Conservation (phyloP, 2,888 invertebrate species). For the Hypomecis punctinalis region DNA sequence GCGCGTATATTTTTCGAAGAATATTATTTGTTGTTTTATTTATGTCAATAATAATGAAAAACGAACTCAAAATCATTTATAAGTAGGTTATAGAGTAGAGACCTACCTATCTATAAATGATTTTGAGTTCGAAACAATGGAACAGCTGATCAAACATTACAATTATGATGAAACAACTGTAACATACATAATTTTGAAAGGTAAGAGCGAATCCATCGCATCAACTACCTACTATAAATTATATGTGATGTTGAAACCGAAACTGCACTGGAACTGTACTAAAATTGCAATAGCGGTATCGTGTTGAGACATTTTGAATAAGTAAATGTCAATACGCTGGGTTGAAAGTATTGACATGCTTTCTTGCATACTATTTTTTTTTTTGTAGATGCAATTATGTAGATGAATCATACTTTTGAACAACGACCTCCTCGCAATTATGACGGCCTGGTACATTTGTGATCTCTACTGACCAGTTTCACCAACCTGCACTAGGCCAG, state of each 20-base stretch:
- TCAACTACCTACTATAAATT: background rate
- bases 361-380: background rate
- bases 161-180: slow-evolving; percentile 7
- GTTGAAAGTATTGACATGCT: background rate
- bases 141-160: slow-evolving; percentile 4
- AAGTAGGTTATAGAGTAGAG: too few relatives aligned
- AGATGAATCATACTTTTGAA: too few relatives aligned
- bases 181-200: slow-evolving; percentile 13
- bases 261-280: slow-evolving; percentile 4
- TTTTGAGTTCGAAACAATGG: background rate
- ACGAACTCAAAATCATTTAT: too few relatives aligned
- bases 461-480: too few relatives aligned
- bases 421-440: too few relatives aligned
- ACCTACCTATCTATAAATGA: too few relatives aligned
- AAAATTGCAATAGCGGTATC: slow-evolving; percentile 2
- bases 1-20: too few relatives aligned
- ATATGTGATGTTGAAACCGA: slow-evolving; percentile 4
- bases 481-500: too few relatives aligned
- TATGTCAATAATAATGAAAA: too few relatives aligned
- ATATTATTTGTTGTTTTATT: too few relatives aligned
- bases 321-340: slow-evolving; percentile 1
- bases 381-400: too few relatives aligned
- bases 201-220: slow-evolving; percentile 2
- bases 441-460: too few relatives aligned
- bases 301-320: slow-evolving; percentile 9